Evolutionary conservation across 2,888 invertebrate genomes (phyloP), one percentile per base, ranked within the genome.

Genomic region (Chromoteleia sp.): DNA sequence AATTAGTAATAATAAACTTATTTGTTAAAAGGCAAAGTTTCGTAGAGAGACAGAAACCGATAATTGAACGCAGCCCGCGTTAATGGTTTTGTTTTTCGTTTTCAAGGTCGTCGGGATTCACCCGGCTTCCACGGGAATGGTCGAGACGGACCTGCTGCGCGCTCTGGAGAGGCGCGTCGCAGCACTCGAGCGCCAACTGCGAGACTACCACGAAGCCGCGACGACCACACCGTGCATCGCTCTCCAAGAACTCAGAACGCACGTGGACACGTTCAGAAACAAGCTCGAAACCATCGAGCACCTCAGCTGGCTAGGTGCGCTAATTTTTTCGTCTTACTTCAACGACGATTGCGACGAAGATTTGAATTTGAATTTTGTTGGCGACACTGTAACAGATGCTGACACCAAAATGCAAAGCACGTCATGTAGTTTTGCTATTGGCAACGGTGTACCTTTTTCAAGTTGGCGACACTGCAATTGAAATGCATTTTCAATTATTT

Each of bases 231-330:
- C 94, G 41, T 93, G 93, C 15, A 90, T 92, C 39, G 92, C 92
- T 43, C 93, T 94, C 25, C 92, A 93, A 52, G 94, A 94, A 82
- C 92, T 94, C 81, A 93, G 93, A 87, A 91, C 91, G 65, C 94
- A 94, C 87, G 94, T 94, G 81, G 93, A 94, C 84, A 92, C 92
- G 43, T 94, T 94, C 87, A 92, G 93, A 85, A 92, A 93, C 85
- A 94, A 94, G 87, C 91, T 94, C 84, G 94, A 94, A 88, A 94
- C 93, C 19, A 93, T 94, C 68, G 94, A 94, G 87, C 93, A 93
- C 87, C 93, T 94, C 85, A 94, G 93, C 90, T 94, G 94, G 94
- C 92, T 94, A 83, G 94, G 94, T 94, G 10, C 6, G 14, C 7
- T 41, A 36, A 25, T 50, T 25, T 33, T 10, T 52, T n/a, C 10